Percentiles rank a stretch among this genome's conserved stretches.
phyloP scores from a whole-genome alignment of 2,888 invertebrate species.

The Erebia epiphron region DNA sequence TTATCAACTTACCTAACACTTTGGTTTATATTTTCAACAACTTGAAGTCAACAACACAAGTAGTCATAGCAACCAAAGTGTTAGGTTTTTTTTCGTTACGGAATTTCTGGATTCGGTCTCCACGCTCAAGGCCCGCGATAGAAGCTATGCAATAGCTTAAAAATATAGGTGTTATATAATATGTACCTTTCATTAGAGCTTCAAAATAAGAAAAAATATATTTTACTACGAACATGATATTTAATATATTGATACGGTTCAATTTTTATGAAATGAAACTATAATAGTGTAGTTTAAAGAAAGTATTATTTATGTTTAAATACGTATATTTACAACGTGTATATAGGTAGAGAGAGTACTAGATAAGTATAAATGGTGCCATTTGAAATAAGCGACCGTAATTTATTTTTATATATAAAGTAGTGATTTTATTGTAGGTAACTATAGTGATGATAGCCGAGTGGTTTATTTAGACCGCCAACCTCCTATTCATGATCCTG shows the following conservation, averaged over 20 bases:
- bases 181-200: neutral
- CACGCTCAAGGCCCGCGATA: too few relatives aligned
- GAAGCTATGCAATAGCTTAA: too few relatives aligned
- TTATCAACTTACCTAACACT: too few relatives aligned
- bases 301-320: slow-evolving; percentile 26
- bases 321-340: slow-evolving; percentile 23
- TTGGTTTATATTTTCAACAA: too few relatives aligned
- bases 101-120: too few relatives aligned
- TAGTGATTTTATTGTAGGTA: neutral
- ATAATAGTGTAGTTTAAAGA: neutral
- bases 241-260: neutral
- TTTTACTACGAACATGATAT: slow-evolving; percentile 3
- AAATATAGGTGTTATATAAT: too few relatives aligned
- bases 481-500: too few relatives aligned
- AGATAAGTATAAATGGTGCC: slow-evolving; percentile 25
- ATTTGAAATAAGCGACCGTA: slow-evolving; percentile 23
- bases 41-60: too few relatives aligned
- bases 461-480: too few relatives aligned
- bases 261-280: neutral
- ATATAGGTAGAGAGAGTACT: slow-evolving; percentile 13
- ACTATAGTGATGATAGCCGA: too few relatives aligned
- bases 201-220: neutral
- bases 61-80: too few relatives aligned
- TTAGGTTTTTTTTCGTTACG: too few relatives aligned
- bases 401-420: slow-evolving; percentile 26